A percentile compares a stretch with the other conserved stretches of the same genome.
Evolutionary conservation across 64 coral and sea anemone genomes (phyloP).

Genomic region (Actinia equina): DNA sequence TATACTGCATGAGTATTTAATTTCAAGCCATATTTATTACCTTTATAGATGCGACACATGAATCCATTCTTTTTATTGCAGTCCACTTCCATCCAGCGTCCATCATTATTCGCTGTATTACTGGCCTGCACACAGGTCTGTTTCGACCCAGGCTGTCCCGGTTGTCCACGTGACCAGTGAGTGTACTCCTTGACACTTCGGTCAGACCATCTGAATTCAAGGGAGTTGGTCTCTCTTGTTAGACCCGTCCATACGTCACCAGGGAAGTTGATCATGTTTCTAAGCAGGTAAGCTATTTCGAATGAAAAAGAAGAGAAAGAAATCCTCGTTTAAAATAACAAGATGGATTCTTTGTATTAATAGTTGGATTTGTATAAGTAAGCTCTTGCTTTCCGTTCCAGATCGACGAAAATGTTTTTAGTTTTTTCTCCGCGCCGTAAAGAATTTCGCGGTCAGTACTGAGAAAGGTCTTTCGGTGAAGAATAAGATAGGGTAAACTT

Average conservation of each 20-base stretch:
- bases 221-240: slow-evolving; percentile 13
- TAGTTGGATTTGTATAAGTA: too few relatives aligned
- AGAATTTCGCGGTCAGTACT: too few relatives aligned
- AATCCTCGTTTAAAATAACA: not conserved
- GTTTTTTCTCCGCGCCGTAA: too few relatives aligned
- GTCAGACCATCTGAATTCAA: slow-evolving; percentile 69
- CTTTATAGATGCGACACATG: slow-evolving; percentile 82
- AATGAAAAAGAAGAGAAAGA: not conserved
- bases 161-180: slow-evolving; percentile 64
- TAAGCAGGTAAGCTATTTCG: slow-evolving; percentile 54
- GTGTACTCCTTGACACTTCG: slow-evolving; percentile 52
- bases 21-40: slow-evolving; percentile 18
- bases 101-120: slow-evolving; percentile 34
- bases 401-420: too few relatives aligned
- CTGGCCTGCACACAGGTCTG: slow-evolving; percentile 66
- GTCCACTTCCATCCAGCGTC: slow-evolving; percentile 65
- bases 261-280: slow-evolving; percentile 47
- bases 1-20: too few relatives aligned
- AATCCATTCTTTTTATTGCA: slow-evolving; percentile 59
- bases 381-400: too few relatives aligned
- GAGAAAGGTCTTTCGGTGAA: too few relatives aligned
- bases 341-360: not conserved
- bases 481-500: too few relatives aligned
- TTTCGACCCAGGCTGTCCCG: not conserved
- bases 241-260: slow-evolving; percentile 88